Evolutionary conservation across 2,113 vertebrate species (phyloP).

Genomic region (Dasypus novemcinctus): DNA sequence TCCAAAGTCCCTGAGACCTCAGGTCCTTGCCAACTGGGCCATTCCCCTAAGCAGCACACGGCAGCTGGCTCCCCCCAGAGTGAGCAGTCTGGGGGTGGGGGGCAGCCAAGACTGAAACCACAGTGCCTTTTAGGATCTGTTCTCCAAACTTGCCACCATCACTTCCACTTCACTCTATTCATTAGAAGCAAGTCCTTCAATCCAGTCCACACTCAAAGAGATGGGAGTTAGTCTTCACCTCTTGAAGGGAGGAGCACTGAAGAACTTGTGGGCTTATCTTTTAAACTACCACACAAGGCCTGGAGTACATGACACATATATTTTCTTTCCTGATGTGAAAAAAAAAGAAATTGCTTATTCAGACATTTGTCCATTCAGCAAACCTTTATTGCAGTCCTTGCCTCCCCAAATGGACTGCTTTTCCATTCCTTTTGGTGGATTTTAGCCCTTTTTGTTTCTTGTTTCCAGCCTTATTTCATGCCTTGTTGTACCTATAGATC

Average conservation of each 20-base stretch:
- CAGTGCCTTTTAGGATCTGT: background rate
- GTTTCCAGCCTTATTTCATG: background rate
- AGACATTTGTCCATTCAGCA: background rate
- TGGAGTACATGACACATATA: background rate
- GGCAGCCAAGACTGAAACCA: background rate
- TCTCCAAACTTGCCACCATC: background rate
- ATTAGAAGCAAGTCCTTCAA: background rate
- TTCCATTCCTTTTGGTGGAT: background rate
- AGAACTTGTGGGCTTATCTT: background rate
- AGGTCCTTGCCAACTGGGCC: background rate
- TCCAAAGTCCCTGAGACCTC: background rate
- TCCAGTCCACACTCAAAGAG: background rate
- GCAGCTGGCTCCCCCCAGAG: background rate
- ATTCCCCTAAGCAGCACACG: background rate
- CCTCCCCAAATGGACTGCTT: background rate
- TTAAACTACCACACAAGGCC: background rate
- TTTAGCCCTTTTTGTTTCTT: background rate
- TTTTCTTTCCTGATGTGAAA: background rate
- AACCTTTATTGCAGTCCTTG: background rate
- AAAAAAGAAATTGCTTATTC: background rate
- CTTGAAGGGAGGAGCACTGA: background rate
- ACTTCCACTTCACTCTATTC: background rate
- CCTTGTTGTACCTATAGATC: background rate
- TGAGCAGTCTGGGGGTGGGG: background rate
- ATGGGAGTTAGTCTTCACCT: background rate